Percentiles rank a stretch among this genome's conserved stretches.
Evolutionary conservation across 2,888 invertebrate genomes (phyloP).

Genomic region (Pyrrhosoma nymphula): DNA sequence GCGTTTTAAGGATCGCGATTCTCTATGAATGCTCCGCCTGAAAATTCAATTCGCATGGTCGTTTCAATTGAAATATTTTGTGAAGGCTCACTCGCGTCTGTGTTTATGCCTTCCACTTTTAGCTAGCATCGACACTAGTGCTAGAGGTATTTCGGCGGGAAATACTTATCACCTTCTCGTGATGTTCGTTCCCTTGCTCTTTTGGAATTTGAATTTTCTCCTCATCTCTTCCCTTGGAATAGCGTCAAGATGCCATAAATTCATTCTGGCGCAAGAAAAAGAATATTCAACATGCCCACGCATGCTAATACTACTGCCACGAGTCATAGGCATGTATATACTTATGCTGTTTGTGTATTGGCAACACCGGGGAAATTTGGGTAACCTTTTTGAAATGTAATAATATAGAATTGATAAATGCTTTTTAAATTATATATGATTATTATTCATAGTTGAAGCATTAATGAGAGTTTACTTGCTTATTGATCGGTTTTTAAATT

Average conservation of each 20-base stretch:
- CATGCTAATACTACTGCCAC: too few species aligned
- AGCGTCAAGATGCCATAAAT: background rate
- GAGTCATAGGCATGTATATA: too few species aligned
- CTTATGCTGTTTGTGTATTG: too few species aligned
- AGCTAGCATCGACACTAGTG: background rate
- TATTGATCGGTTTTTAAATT: too few species aligned
- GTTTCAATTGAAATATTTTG: background rate
- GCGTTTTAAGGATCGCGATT: background rate
- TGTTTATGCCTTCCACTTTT: background rate
- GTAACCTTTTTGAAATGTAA: too few species aligned
- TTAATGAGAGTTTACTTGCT: too few species aligned
- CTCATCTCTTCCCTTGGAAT: background rate
- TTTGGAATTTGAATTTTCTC: background rate
- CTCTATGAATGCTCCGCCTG: background rate
- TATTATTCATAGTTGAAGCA: too few species aligned
- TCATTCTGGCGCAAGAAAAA: background rate
- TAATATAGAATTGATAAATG: too few species aligned
- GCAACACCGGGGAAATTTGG: too few species aligned
- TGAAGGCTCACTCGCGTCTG: background rate
- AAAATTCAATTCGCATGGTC: background rate
- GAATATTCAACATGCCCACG: background rate
- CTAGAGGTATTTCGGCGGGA: background rate
- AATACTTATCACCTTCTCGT: background rate
- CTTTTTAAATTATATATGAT: too few species aligned
- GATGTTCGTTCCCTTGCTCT: background rate